Conservation (phyloP, 2,797 vertebrate genomes). For the Anas acuta region DNA sequence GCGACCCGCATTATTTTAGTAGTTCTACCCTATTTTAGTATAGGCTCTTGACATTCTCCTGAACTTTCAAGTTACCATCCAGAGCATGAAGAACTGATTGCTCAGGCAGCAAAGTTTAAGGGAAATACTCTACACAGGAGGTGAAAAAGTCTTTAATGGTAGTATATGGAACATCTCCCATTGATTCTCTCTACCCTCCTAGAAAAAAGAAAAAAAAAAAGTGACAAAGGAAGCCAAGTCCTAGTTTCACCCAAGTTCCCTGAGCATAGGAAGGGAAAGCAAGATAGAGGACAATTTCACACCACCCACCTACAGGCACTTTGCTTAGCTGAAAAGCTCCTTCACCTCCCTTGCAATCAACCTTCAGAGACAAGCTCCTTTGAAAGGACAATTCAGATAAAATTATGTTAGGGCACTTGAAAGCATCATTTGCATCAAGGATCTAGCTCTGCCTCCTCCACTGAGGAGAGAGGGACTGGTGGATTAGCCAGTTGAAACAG, state of each 20-base stretch:
- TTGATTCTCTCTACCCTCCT: not conserved
- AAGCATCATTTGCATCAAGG: not conserved
- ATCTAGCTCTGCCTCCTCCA: not conserved
- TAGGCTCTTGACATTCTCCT: not conserved
- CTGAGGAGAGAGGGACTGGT: not conserved
- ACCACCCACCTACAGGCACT: conserved; percentile 29
- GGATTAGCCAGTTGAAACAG: not conserved
- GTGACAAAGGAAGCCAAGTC: not conserved
- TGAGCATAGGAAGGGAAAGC: not conserved
- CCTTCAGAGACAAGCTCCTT: not conserved
- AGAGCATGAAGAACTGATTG: not conserved
- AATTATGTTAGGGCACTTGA: not conserved
- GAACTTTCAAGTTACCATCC: not conserved
- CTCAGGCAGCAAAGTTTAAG: not conserved
- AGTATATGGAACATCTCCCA: not conserved
- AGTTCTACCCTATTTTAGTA: not conserved
- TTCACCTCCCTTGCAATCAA: conserved; percentile 23
- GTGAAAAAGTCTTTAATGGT: not conserved
- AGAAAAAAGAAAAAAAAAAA: not conserved
- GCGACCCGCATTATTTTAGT: not conserved
- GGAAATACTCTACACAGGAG: not conserved
- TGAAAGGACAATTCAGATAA: conserved; percentile 21
- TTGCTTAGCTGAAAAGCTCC: conserved; percentile 13
- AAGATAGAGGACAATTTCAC: conserved; percentile 39
- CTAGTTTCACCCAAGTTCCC: not conserved